Evolutionary conservation across 2,888 invertebrate species (phyloP), one percentile per base, ranked within the genome.

Genomic region (Uropetala carovei): DNA sequence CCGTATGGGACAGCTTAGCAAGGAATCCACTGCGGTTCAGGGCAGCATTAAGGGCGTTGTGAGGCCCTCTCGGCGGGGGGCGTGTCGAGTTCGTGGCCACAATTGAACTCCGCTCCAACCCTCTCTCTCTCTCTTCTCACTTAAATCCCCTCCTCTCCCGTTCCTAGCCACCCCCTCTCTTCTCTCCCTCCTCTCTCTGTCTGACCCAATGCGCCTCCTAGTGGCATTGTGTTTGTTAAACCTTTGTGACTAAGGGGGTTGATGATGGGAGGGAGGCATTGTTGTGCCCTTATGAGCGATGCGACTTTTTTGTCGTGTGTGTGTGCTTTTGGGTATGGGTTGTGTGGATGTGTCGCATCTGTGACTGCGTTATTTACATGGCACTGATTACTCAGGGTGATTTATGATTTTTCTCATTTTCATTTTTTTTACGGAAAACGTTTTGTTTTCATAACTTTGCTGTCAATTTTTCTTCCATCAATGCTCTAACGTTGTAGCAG

Each of bases 111-210:
- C 43, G 43, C 43, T 43, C 43, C 43, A 43, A 43, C 83, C 8
- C 83, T 83, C 83, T 57, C 57, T 83, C 83, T 57, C 57, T 83
- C n/a, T 83, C 57, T 57, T 57, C 57, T 83, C n/a, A 83, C 83
- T 64, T 83, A 56, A 83, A 83, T 56, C 56, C 57, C n/a, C 43
- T 43, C 13, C 22, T 8, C 43, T 43, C 43, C 43, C 43, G 43
- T 43, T 43, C 5, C 43, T 43, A 43, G 43, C 43, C 57, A 9
- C 1, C 83, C 9, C 56, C 18, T n/a, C n/a, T n/a, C n/a, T n/a
- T n/a, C n/a, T n/a, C n/a, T n/a, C n/a, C n/a, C n/a, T n/a, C 16
- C 18, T 7, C 18, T 0, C 57, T 16, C 83, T 83, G 0, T 57
- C 83, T 4, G 18, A 27, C 56, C 57, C 14, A 10, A 57, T 57